Evolutionary conservation across 2,797 vertebrate species (phyloP), one percentile per base, ranked within the genome.

Genomic region (Takifugu ocellatus): DNA sequence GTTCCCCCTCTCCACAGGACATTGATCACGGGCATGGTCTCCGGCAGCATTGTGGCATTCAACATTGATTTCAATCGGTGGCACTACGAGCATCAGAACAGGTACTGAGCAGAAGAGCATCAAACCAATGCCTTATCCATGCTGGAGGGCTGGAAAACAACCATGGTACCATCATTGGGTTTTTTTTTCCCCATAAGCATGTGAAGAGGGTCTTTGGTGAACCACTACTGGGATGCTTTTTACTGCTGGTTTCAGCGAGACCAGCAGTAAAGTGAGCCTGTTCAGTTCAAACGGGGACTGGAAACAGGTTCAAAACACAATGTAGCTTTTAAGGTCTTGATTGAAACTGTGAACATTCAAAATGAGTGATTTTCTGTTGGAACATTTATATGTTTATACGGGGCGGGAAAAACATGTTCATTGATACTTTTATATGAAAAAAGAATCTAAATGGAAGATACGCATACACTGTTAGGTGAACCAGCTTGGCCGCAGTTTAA

Each of bases 51-150:
- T 9, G 97, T 99, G 87, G 97, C 96, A 74, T 98, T 99, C 87
- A 98, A 99, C 90, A 99, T 99, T 74, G 97, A 99, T 90, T 98
- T 99, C 90, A 99, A 98, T 86, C 93, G 96, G 74, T 99, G 96
- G 97, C 97, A 99, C 89, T 97, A 95, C 67, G 97, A 99, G 83
- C 96, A 98, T 89, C 96, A 98, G 81, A 98, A 94, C 91, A 92
- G 94, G 88, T 98, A 98, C 82, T 98, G 89, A 96, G 67, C 0
- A 8, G 39, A 29, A 29, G 27, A 29, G 27, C 15, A 17, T 17
- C 43, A 42, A 51, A 50, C 33, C 9, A 48, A 54, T 12, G 39
- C 46, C 33, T 11, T 39, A 39, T 1, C 36, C 36, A 39, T 12
- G 5, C 36, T n/a, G 54, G 25, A 54, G 16, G 51, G 43, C 51